These are phyloP conservation scores for Eulemur rubriventer DNA, from an alignment of 2,797 vertebrate genomes.

Conservation along the genomic window DNA sequence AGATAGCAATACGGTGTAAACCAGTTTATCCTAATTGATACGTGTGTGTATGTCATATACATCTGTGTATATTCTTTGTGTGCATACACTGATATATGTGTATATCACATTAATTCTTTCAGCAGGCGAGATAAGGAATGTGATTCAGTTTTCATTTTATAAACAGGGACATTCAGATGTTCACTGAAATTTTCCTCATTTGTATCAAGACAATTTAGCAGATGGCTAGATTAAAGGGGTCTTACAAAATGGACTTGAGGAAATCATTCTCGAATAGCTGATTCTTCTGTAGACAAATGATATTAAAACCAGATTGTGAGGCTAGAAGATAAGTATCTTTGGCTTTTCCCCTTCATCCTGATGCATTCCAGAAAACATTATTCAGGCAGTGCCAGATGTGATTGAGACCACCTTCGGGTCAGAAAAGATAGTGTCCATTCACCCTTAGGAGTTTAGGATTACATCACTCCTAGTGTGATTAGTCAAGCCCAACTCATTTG, in stretches of 20 bases:
- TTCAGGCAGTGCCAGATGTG: not conserved
- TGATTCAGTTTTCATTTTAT: constrained; percentile 14
- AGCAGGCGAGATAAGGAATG: not conserved
- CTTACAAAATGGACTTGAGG: not conserved
- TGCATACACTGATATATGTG: not conserved
- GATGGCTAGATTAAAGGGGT: constrained; percentile 30
- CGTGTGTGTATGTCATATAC: not conserved
- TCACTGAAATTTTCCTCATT: constrained; percentile 20
- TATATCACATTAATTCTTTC: not conserved
- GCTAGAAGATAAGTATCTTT: constrained; percentile 18
- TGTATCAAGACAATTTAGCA: constrained; percentile 37
- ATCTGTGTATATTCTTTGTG: not conserved
- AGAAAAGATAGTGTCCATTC: not conserved
- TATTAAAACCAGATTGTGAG: constrained; percentile 67
- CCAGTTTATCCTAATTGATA: not conserved
- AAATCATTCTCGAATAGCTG: constrained; percentile 37
- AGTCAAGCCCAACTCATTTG: not conserved
- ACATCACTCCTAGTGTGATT: not conserved
- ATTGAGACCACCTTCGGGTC: not conserved
- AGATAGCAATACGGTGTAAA: not conserved
- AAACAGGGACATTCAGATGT: constrained; percentile 35
- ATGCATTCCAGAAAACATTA: constrained; percentile 12
- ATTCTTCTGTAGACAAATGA: constrained; percentile 23
- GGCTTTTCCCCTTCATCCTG: not conserved
- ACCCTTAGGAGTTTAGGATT: not conserved